Evolutionary conservation across 2,113 vertebrate species (phyloP), one percentile per base, ranked within the genome.

Genomic region (Stegastes partitus): DNA sequence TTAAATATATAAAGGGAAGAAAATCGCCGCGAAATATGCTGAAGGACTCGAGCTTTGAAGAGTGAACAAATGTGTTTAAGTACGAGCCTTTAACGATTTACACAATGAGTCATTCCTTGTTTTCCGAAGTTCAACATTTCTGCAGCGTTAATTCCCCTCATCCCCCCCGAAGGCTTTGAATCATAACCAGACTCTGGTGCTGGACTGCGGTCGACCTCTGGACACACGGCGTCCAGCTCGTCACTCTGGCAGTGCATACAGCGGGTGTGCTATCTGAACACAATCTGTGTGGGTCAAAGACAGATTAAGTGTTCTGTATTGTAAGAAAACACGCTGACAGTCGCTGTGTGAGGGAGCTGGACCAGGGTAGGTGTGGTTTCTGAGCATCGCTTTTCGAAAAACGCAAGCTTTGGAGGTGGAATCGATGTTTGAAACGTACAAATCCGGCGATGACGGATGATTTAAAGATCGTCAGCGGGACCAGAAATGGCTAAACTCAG

Each of bases 261-360:
- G 67, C 19, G 14, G 14, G 49, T 66, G 25, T 31, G 19, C 71
- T 76, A 79, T 75, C 69, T 84, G 59, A 79, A 70, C 79, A 61
- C 70, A 83, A 78, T 84, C 76, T 81, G 62, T 76, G 55, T 73
- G 21, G 66, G 70, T 83, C 64, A 68, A 37, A 62, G 7, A 65
- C 28, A 57, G 74, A 72, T 78, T 67, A 44, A n/a, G 67, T 66
- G 47, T 34, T 55, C 49, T 57, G 73, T 42, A 19, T 19, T 51
- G 53, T 31, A 42, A 12, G 9, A 0, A 22, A n/a, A 53, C 18
- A 63, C 18, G 22, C 21, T 11, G 2, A 11, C 26, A 31, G 47
- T 8, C 1, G 15, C 18, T 9, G 8, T n/a, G 18, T 77, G 15
- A 23, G 39, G 39, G 31, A 56, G 3, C 7, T 45, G n/a, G 22